phyloP scores from a whole-genome alignment of 2,797 vertebrate genomes.

The Poecilia wingei region DNA sequence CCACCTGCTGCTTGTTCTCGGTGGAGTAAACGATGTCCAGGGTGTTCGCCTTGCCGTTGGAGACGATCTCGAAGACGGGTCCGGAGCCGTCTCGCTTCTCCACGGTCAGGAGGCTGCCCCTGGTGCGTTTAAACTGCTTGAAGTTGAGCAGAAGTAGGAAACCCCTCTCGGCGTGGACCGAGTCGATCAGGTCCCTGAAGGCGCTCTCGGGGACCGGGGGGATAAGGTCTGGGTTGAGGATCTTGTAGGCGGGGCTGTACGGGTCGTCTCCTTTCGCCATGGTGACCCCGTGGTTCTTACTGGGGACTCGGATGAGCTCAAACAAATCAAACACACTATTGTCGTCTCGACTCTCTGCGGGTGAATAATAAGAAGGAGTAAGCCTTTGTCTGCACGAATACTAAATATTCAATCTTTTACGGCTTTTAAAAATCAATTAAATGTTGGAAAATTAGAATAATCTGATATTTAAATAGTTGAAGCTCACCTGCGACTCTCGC shows the following conservation, averaged over 20 bases:
- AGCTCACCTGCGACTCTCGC: constrained; percentile 89
- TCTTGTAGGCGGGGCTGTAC: constrained; percentile 88
- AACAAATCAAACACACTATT: constrained; percentile 90
- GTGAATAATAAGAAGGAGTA: constrained; percentile 36
- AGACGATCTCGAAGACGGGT: constrained; percentile 91
- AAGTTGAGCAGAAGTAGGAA: constrained; percentile 93
- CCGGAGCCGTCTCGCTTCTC: constrained; percentile 88
- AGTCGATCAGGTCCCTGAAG: constrained; percentile 84
- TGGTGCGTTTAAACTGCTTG: constrained; percentile 89
- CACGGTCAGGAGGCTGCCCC: constrained; percentile 90
- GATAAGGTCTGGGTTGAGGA: constrained; percentile 92
- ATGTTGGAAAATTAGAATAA: not conserved
- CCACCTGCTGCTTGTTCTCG: constrained; percentile 87
- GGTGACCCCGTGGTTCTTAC: constrained; percentile 90
- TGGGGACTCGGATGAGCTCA: constrained; percentile 89
- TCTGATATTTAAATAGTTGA: not conserved
- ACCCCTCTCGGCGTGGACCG: constrained; percentile 86
- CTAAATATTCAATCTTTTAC: not conserved
- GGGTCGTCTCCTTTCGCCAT: constrained; percentile 92
- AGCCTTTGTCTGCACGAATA: constrained; percentile 36
- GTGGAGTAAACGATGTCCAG: constrained; percentile 94
- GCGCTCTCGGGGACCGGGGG: constrained; percentile 85
- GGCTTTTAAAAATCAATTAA: not conserved
- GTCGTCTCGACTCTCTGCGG: constrained; percentile 83
- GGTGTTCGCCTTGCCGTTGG: constrained; percentile 93